A percentile compares a stretch with the other conserved stretches of the same genome.
phyloP scores from a whole-genome alignment of 2,113 vertebrate species.

The Leucoraja erinaceus region DNA sequence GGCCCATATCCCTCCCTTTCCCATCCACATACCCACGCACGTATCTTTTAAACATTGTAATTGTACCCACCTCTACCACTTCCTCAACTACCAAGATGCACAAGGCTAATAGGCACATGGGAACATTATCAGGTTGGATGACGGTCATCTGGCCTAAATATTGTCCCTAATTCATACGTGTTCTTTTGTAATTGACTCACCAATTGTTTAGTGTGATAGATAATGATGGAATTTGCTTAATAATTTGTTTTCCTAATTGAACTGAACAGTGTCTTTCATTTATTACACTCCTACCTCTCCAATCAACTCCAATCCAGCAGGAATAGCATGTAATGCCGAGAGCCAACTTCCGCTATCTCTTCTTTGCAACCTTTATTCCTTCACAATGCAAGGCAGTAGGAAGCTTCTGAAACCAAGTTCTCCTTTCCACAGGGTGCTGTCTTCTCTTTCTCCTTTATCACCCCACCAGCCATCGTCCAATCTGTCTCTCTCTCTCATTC shows the following conservation, averaged over 20 bases:
- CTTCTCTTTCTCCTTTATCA: neutral
- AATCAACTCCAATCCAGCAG: neutral
- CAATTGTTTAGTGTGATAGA: neutral
- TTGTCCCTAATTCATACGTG: too few relatives aligned
- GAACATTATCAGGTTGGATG: too few relatives aligned
- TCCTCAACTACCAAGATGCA: too few relatives aligned
- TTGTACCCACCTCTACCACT: too few relatives aligned
- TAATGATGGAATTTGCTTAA: neutral
- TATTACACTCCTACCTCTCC: neutral
- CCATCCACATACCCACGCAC: too few relatives aligned
- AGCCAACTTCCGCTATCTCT: neutral
- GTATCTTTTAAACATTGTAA: too few relatives aligned
- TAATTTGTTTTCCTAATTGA: too few relatives aligned
- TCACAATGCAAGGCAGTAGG: neutral
- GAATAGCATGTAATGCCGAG: neutral
- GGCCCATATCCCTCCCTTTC: too few relatives aligned
- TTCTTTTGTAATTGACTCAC: too few relatives aligned
- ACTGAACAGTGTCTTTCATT: neutral
- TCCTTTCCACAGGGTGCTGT: neutral
- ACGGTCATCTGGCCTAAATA: too few relatives aligned
- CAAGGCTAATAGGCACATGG: too few relatives aligned
- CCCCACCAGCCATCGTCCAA: neutral
- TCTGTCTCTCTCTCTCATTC: neutral
- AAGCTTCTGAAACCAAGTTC: neutral
- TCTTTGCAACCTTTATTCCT: neutral